Evolutionary conservation across 2,888 invertebrate species (phyloP).

Genomic region (Morpho helenor): DNA sequence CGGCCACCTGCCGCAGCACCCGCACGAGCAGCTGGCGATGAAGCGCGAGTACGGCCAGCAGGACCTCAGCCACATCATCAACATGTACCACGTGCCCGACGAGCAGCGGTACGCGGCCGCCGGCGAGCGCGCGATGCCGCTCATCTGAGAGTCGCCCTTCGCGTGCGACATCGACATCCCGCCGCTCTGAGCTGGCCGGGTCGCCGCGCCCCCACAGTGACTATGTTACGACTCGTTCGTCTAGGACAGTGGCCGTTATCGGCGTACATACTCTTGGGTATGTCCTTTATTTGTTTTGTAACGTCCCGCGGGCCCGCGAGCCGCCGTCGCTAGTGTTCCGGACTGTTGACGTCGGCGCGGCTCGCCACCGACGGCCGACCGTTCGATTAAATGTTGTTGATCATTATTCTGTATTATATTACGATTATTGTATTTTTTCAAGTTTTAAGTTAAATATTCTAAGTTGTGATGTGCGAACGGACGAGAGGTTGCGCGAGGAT

Average conservation of each 20-base stretch:
- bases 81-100: slow-evolving; percentile 83
- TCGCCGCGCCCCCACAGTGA: slow-evolving; percentile 75
- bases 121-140: slow-evolving; percentile 81
- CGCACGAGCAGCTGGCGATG: slow-evolving; percentile 74
- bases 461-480: slow-evolving; percentile 65
- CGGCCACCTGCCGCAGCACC: slow-evolving; percentile 57
- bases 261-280: slow-evolving; percentile 72
- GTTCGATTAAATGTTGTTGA: slow-evolving; percentile 73
- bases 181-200: slow-evolving; percentile 78
- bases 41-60: slow-evolving; percentile 86
- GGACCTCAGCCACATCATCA: slow-evolving; percentile 82
- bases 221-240: slow-evolving; percentile 55
- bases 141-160: slow-evolving; percentile 83
- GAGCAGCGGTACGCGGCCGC: slow-evolving; percentile 80
- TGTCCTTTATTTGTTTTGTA: slow-evolving; percentile 74
- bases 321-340: slow-evolving; percentile 65
- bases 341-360: slow-evolving; percentile 58
- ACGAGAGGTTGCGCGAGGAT: slow-evolving; percentile 53
- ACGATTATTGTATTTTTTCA: slow-evolving; percentile 75
- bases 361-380: slow-evolving; percentile 44
- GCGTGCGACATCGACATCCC: slow-evolving; percentile 82
- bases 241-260: slow-evolving; percentile 69
- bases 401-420: slow-evolving; percentile 72
- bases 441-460: slow-evolving; percentile 72
- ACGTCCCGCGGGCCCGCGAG: slow-evolving; percentile 32